Evolutionary conservation across 2,797 vertebrate species (phyloP), one percentile per base, ranked within the genome.

Genomic region (Menidia menidia): DNA sequence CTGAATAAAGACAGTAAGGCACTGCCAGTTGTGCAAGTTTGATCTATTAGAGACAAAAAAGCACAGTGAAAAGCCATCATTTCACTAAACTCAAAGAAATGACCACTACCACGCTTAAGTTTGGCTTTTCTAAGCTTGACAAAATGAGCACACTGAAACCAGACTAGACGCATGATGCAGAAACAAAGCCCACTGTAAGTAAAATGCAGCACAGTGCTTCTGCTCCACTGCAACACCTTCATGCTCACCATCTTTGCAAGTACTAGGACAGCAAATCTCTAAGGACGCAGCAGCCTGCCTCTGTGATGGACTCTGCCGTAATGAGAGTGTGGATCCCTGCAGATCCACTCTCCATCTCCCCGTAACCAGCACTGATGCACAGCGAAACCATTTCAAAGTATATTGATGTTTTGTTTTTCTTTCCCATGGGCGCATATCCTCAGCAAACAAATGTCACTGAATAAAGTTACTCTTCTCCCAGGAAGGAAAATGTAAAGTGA

Each of bases 391-490:
- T 70, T 68, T 70, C 19, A 71, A 66, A 71, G 62, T 18, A 51
- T 71, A 84, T 76, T 70, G 84, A 91, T 79, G 82, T 79, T 69
- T 72, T 82, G 53, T 71, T 82, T 83, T 67, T 53, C 33, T 59
- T 59, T 62, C 64, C 48, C 50, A 54, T 45, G 59, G 10, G 50
- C 77, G 78, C 78, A 30, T 42, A 52, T 78, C 84, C 67, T 67
- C 73, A 42, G 63, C 77, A 84, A 87, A 87, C 75, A 79, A 83
- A 85, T 62, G 75, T 66, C 75, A 83, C 57, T 64, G 63, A 87
- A 80, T 77, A 30, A 78, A 82, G 74, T 57, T 87, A 78, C 85
- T 89, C 78, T 78, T 25, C 54, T 77, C 78, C 68, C 59, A 12
- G 30, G 6, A 31, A 64, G 62, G 60, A 60, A 78, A 89, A 82